Conservation (phyloP, 1,140 invertebrate species). For the Potamilus streckersoni region DNA sequence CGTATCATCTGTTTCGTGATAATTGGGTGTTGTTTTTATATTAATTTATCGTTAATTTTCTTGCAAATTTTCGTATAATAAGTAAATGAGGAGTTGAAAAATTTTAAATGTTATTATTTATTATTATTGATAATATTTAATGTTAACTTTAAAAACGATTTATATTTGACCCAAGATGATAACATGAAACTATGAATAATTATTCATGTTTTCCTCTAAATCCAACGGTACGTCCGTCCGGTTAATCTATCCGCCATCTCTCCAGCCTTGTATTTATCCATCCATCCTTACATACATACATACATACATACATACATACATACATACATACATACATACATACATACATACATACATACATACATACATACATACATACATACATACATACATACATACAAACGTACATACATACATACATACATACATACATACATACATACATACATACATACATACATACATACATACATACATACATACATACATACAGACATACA, state of each 20-base stretch:
- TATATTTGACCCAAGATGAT: too few relatives aligned
- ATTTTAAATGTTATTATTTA: too few relatives aligned
- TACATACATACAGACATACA: slow-evolving; percentile 19
- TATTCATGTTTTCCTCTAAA: too few relatives aligned
- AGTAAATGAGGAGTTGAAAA: too few relatives aligned
- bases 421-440: slow-evolving; percentile 23
- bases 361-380: slow-evolving; percentile 19
- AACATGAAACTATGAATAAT: too few relatives aligned
- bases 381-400: slow-evolving; percentile 23
- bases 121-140: too few relatives aligned
- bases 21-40: too few relatives aligned
- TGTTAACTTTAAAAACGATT: too few relatives aligned
- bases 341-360: slow-evolving; percentile 23
- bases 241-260: slow-evolving; percentile 1
- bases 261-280: slow-evolving; percentile 29
- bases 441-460: slow-evolving; percentile 20
- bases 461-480: slow-evolving; percentile 27
- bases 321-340: slow-evolving; percentile 25
- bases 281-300: slow-evolving; percentile 22
- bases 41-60: too few relatives aligned
- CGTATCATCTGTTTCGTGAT: too few relatives aligned
- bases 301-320: slow-evolving; percentile 12
- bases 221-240: too few relatives aligned
- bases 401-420: slow-evolving; percentile 16
- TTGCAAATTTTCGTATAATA: too few relatives aligned